Conservation (phyloP, 2,888 invertebrate genomes). For the Scaptomyza tumidula region DNA sequence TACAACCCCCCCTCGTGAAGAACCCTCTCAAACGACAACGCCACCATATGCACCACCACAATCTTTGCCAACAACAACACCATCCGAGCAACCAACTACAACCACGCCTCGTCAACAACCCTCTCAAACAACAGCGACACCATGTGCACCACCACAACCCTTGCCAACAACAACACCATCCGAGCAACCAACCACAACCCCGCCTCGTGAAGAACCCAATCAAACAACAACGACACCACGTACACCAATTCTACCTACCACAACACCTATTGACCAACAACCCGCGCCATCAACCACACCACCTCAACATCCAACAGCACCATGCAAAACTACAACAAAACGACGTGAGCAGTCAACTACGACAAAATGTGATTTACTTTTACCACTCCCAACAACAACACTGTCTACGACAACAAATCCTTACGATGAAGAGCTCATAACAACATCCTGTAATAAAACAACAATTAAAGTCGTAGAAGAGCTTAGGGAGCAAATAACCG, state of each 20-base stretch:
- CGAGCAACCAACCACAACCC: slow-evolving; percentile 2
- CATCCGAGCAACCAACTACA: no score
- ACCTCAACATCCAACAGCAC: neutral
- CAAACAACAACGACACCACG: no score
- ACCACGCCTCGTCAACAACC: no score
- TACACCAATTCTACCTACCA: neutral
- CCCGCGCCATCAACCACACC: neutral
- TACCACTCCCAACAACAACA: neutral
- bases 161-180: slow-evolving; percentile 18
- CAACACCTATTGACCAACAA: slow-evolving; percentile 7
- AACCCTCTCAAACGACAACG: neutral
- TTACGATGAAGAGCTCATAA: neutral
- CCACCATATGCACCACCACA: slow-evolving; percentile 3
- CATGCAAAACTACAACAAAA: neutral
- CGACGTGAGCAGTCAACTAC: neutral
- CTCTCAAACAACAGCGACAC: neutral
- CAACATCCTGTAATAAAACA: neutral
- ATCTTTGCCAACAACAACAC: no score
- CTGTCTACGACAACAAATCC: neutral
- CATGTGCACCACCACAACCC: slow-evolving; percentile 1
- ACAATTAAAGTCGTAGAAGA: neutral
- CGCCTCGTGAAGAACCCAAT: neutral
- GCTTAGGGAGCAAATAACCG: slow-evolving; percentile 10
- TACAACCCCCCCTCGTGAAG: no score
- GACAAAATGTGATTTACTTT: neutral